Percentiles rank a stretch among this genome's conserved stretches.
Evolutionary conservation across 2,797 vertebrate genomes (phyloP).

Genomic region (Centropyge bicolor): DNA sequence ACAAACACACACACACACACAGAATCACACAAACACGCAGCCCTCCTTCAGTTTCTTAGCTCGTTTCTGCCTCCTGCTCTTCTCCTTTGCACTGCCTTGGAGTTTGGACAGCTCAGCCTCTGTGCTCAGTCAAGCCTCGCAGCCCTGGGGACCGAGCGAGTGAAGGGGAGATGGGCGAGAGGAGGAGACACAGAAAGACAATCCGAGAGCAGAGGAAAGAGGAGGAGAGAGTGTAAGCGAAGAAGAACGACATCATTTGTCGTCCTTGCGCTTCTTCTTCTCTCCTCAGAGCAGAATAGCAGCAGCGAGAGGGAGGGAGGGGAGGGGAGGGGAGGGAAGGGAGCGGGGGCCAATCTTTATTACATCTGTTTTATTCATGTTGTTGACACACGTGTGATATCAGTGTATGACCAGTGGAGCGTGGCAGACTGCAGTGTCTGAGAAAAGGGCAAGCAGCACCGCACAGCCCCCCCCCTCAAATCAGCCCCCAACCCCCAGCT

Average conservation of each 20-base stretch:
- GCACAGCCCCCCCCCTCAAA: constrained; percentile 41
- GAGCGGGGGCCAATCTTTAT: constrained; percentile 76
- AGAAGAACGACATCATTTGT: constrained; percentile 65
- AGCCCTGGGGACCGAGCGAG: constrained; percentile 73
- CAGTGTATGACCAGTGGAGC: constrained; percentile 82
- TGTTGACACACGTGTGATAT: constrained; percentile 83
- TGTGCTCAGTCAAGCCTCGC: constrained; percentile 81
- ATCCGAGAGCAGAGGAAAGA: constrained; percentile 57
- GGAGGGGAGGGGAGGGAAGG: constrained; percentile 23
- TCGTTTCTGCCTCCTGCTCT: constrained; percentile 59
- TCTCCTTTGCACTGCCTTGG: constrained; percentile 58
- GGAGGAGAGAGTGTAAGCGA: constrained; percentile 52
- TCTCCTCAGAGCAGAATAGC: constrained; percentile 41
- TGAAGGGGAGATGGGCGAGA: constrained; percentile 60
- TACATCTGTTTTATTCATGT: constrained; percentile 88
- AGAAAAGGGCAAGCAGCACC: constrained; percentile 73
- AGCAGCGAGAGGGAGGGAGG: constrained; percentile 1
- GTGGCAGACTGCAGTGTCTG: constrained; percentile 79
- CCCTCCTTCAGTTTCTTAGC: constrained; percentile 44
- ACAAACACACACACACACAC: constrained; percentile 25
- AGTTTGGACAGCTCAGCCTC: constrained; percentile 79
- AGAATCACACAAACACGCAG: constrained; percentile 16
- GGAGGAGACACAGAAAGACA: constrained; percentile 65
- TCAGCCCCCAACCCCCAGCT: constrained; percentile 41
- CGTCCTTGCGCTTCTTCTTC: constrained; percentile 34